These are phyloP conservation scores for Calephelis virginiensis DNA, from an alignment of 1,140 invertebrate genomes.

Conservation along the genomic window DNA sequence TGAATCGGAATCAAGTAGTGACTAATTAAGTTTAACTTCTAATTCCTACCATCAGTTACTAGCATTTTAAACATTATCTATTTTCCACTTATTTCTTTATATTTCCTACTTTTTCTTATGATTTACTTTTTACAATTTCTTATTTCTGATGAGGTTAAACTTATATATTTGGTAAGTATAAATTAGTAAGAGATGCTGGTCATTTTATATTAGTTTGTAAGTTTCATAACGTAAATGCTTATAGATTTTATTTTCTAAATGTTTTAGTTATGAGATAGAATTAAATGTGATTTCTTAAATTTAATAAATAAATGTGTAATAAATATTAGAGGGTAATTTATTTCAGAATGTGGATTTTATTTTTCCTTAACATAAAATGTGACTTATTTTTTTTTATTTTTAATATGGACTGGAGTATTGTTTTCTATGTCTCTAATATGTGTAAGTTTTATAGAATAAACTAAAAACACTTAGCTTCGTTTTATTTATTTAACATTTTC, in stretches of 20 bases:
- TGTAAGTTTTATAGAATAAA: constrained; percentile 7
- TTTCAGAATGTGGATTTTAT: background rate
- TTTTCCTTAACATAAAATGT: background rate
- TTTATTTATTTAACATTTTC: too few species aligned
- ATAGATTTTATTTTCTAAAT: constrained; percentile 2
- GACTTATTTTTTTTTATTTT: background rate
- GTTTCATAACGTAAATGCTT: background rate
- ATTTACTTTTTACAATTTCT: background rate
- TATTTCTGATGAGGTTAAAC: background rate
- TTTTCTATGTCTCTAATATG: constrained; percentile 23
- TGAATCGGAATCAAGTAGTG: constrained; percentile 53
- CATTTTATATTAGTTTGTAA: constrained; percentile 37
- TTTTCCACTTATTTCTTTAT: background rate
- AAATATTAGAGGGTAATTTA: constrained; percentile 1
- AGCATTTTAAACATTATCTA: constrained; percentile 6
- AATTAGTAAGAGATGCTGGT: constrained; percentile 41
- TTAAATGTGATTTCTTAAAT: constrained; percentile 4
- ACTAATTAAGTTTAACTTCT: constrained; percentile 30
- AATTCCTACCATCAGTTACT: background rate
- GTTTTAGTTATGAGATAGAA: background rate
- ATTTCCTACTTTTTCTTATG: constrained; percentile 1
- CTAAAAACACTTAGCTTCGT: background rate
- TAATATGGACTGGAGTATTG: constrained; percentile 27
- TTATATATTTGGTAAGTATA: background rate
- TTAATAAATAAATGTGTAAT: background rate